phyloP scores from a whole-genome alignment of 2,888 invertebrate genomes.

The Zele albiditarsus region DNA sequence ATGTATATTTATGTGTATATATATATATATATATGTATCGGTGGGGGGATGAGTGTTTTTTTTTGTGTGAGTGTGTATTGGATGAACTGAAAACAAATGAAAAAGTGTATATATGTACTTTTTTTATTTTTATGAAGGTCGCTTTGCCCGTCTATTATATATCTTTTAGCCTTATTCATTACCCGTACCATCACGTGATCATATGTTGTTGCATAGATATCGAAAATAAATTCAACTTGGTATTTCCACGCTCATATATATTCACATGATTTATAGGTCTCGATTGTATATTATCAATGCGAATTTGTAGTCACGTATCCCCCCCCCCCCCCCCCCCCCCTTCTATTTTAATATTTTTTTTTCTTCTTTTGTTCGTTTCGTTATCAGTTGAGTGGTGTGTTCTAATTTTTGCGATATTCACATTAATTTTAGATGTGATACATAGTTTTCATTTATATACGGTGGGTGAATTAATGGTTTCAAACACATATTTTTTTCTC shows the following conservation, averaged over 20 bases:
- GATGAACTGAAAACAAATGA: neutral
- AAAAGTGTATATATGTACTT: neutral
- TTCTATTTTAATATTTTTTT: too few relatives aligned
- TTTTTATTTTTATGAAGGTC: constrained; percentile 16
- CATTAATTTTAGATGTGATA: too few relatives aligned
- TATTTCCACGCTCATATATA: constrained; percentile 21
- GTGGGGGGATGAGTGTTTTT: neutral
- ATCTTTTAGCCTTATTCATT: constrained; percentile 40
- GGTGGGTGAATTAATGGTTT: too few relatives aligned
- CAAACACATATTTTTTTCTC: too few relatives aligned
- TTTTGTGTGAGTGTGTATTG: constrained; percentile 18
- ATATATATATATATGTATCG: neutral
- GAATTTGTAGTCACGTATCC: neutral
- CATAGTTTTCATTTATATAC: too few relatives aligned
- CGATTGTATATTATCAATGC: constrained; percentile 8
- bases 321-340: too few relatives aligned
- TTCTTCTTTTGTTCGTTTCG: constrained; percentile 17
- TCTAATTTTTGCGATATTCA: too few relatives aligned
- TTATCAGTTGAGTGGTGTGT: constrained; percentile 10
- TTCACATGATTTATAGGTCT: constrained; percentile 21
- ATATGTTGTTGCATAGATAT: constrained; percentile 31
- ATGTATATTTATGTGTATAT: neutral
- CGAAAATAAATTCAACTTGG: constrained; percentile 34
- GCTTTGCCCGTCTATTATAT: constrained; percentile 25
- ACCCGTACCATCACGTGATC: constrained; percentile 35